Percentiles rank a stretch among this genome's conserved stretches.
Conservation (phyloP, 2,113 vertebrate species). For the Gobius niger region DNA sequence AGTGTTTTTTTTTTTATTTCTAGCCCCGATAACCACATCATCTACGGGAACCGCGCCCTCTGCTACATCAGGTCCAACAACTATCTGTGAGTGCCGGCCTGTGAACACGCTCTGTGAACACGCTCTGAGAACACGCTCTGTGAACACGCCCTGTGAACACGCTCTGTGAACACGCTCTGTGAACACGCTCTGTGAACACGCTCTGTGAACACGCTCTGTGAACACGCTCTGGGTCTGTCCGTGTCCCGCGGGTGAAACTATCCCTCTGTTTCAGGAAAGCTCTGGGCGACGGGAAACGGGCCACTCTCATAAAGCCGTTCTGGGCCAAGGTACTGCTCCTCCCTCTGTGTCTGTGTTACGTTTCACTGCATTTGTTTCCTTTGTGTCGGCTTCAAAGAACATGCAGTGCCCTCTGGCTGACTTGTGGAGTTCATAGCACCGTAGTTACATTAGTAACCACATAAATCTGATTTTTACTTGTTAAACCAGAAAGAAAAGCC, state of each 20-base stretch:
- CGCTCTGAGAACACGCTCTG: too few relatives aligned
- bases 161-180: too few relatives aligned
- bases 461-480: too few relatives aligned
- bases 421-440: too few relatives aligned
- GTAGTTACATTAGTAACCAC: too few relatives aligned
- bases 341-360: neutral
- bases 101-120: too few relatives aligned
- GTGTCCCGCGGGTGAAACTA: neutral
- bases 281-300: constrained; percentile 86
- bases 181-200: too few relatives aligned
- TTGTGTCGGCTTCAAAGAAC: too few relatives aligned
- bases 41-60: constrained; percentile 92
- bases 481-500: too few relatives aligned
- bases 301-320: constrained; percentile 81
- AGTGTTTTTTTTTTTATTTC: constrained; percentile 21
- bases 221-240: neutral
- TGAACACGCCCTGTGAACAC: too few relatives aligned
- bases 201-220: too few relatives aligned
- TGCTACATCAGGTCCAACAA: constrained; percentile 80
- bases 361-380: neutral
- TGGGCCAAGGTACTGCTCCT: constrained; percentile 87
- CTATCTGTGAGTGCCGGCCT: constrained; percentile 70
- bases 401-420: too few relatives aligned
- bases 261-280: constrained; percentile 78
- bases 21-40: constrained; percentile 85